Percentiles rank a stretch among this genome's conserved stretches.
Conservation (phyloP, 2,888 invertebrate genomes). For the Yponomeuta sedellus region DNA sequence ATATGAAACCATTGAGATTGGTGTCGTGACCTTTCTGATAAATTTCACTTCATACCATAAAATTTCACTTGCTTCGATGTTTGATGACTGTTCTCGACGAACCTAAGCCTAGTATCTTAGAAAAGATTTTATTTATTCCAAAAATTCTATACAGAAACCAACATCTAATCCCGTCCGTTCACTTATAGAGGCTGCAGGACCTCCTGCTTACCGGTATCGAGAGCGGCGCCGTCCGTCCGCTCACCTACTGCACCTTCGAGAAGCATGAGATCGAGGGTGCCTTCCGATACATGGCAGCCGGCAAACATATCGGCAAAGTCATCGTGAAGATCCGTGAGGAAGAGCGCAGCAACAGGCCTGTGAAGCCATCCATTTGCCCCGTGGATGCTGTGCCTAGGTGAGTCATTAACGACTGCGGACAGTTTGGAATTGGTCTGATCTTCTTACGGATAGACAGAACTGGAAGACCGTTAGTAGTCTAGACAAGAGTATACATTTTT, state of each 20-base stretch:
- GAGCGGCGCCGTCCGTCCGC: conserved; percentile 79
- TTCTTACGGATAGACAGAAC: no score
- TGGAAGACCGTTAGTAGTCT: no score
- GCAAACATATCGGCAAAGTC: conserved; percentile 85
- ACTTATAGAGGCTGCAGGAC: conserved; percentile 64
- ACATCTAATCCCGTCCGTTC: conserved; percentile 3
- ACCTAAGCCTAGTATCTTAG: no score
- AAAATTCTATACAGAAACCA: no score
- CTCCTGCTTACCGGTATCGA: conserved; percentile 78
- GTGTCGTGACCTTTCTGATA: no score
- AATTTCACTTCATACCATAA: no score
- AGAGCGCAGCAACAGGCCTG: conserved; percentile 42
- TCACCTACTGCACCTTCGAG: conserved; percentile 77
- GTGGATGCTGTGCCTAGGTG: conserved; percentile 63
- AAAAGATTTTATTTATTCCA: no score
- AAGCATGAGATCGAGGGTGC: conserved; percentile 78
- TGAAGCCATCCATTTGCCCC: conserved; percentile 37
- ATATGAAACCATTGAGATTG: no score
- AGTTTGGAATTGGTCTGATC: neutral
- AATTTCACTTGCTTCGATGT: no score
- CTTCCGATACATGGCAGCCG: conserved; percentile 79
- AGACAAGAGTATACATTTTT: no score
- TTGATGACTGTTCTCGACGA: no score
- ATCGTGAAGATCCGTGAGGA: conserved; percentile 73
- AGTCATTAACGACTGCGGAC: conserved; percentile 13